Evolutionary conservation across 2,888 invertebrate genomes (phyloP).

Genomic region (Neoaliturus tenellus): DNA sequence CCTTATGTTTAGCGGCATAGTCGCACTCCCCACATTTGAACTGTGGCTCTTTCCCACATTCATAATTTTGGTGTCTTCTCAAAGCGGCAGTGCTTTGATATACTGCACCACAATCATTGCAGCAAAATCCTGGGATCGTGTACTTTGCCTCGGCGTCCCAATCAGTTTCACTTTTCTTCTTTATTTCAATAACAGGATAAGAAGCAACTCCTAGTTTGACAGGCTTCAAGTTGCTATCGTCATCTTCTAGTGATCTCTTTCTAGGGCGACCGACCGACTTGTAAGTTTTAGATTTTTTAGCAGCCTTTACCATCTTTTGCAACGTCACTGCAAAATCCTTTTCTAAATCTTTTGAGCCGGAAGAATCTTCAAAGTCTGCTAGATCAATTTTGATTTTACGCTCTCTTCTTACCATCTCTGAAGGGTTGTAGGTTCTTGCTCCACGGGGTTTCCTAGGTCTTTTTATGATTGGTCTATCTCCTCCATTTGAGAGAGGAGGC

Average conservation of each 20-base stretch:
- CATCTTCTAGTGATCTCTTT: background rate
- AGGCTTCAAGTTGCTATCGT: background rate
- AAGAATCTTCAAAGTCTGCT: constrained; percentile 32
- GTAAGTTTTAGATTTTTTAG: constrained; percentile 17
- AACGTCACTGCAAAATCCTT: constrained; percentile 20
- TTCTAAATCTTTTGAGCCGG: constrained; percentile 20
- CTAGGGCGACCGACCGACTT: constrained; percentile 2
- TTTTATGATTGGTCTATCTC: constrained; percentile 12
- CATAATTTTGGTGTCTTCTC: constrained; percentile 59
- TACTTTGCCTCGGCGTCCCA: constrained; percentile 34
- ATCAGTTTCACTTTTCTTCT: constrained; percentile 37
- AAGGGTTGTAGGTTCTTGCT: constrained; percentile 6
- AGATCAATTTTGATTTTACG: constrained; percentile 8
- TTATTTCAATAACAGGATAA: constrained; percentile 16
- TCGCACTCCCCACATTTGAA: constrained; percentile 72
- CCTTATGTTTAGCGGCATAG: constrained; percentile 71
- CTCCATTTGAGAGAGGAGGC: constrained; percentile 4
- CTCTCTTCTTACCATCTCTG: constrained; percentile 32
- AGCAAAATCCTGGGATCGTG: constrained; percentile 33
- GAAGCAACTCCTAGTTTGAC: constrained; percentile 23
- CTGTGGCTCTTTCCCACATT: constrained; percentile 65
- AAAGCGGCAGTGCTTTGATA: constrained; percentile 39
- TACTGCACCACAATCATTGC: constrained; percentile 44
- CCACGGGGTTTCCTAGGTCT: background rate
- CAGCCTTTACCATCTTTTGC: constrained; percentile 4